Percentiles rank a stretch among this genome's conserved stretches.
Evolutionary conservation across 2,888 invertebrate genomes (phyloP).

Genomic region (Heteropelma amictum): DNA sequence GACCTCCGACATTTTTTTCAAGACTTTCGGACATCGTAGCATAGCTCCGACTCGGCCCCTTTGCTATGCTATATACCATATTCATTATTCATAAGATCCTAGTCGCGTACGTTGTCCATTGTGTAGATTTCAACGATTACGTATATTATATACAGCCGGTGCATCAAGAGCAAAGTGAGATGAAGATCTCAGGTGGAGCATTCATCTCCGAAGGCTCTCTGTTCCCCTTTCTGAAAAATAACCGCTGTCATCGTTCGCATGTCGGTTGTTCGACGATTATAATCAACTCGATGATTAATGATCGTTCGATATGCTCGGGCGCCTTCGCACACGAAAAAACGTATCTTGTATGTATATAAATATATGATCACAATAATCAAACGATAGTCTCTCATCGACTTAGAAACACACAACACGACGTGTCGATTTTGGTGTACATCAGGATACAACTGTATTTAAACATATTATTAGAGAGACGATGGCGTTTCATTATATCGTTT

Average conservation of each 20-base stretch:
- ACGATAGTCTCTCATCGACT: constrained; percentile 24
- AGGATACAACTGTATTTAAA: constrained; percentile 6
- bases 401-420: constrained; percentile 24
- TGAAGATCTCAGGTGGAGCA: constrained; percentile 57
- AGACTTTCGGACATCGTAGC: constrained; percentile 18
- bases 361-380: constrained; percentile 33
- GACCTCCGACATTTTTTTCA: background rate
- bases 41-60: background rate
- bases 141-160: constrained; percentile 24
- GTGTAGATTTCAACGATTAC: constrained; percentile 26
- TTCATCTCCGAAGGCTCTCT: constrained; percentile 25
- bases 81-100: constrained; percentile 31
- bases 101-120: constrained; percentile 22
- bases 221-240: constrained; percentile 50
- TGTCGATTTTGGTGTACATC: constrained; percentile 25
- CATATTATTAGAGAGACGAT: background rate
- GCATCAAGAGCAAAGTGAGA: constrained; percentile 40
- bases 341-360: constrained; percentile 15
- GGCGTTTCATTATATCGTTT: background rate
- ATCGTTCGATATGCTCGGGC: constrained; percentile 48
- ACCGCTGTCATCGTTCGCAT: constrained; percentile 54
- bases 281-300: constrained; percentile 59
- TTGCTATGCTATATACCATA: background rate
- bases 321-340: constrained; percentile 46
- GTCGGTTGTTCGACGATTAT: constrained; percentile 55